Base-by-base conservation (phyloP, 2,888 invertebrate species). In the Baccha elongata region DNA sequence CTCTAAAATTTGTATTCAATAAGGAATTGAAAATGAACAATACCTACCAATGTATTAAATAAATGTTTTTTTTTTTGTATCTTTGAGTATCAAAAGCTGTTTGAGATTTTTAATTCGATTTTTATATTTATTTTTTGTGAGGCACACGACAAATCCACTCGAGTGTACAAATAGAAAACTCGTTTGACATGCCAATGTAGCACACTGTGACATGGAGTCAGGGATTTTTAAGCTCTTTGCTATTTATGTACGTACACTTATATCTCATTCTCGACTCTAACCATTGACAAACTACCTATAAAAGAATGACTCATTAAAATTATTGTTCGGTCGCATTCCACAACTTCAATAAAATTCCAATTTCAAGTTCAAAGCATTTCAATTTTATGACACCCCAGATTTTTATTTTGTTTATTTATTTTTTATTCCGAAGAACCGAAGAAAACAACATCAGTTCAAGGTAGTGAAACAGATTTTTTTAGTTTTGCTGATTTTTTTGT, bases 301-400 rank as follows among this genome's bases (percentile, higher is more conserved):
- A 5, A 29, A 17, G 40, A 44, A 29, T 83, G 81, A 83, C 81
- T 83, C 81, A 83, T 64, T 72, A 60, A 76, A 83, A 65, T 81
- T 76, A 73, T 79, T 79, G 81, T 81, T 72, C 42, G 76, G 71
- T 67, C 81, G 48, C 81, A 83, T 83, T 83, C 81, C 81, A 76
- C 48, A 32, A 46, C 76, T 72, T 76, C 60, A 76, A 75, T 71
- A 71, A 81, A 67, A 76, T 46, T 71, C 60, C 44, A 65, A 75
- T 65, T 75, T 68, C 81, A 81, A 75, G 65, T 65, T 68, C 64
- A 79, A 79, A 80, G 74, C 64, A 69, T 80, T 80, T 80, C 26
- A 50, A 64, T 23, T 69, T 69, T 74, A 74, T 44, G 62, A 46
- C 69, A 58, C 46, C n/a, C 15, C 23, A 50, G 55, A 52, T 23